phyloP scores from a whole-genome alignment of 2,113 vertebrate species.

The Taxidea taxus region DNA sequence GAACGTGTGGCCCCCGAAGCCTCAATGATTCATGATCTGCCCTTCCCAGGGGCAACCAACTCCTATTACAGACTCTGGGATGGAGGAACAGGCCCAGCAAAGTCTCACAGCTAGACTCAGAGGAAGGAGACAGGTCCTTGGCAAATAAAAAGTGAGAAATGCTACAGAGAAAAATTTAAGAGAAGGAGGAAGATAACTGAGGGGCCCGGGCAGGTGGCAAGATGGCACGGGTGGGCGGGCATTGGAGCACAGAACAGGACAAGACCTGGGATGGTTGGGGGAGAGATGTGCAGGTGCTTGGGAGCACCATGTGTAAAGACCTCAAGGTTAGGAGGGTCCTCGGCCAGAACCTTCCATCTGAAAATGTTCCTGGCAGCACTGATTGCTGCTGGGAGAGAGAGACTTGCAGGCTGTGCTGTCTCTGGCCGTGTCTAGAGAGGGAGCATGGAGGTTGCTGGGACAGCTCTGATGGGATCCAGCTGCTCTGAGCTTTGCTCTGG shows the following conservation, averaged over 20 bases:
- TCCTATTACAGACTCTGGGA: not conserved
- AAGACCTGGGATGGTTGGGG: rapidly evolving
- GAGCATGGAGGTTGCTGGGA: not conserved
- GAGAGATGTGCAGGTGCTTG: not conserved
- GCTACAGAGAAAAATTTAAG: not conserved
- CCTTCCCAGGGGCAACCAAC: not conserved
- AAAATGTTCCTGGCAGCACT: not conserved
- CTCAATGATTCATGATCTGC: not conserved
- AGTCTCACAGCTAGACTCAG: not conserved
- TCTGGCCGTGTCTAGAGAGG: not conserved
- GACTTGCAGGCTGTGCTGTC: not conserved
- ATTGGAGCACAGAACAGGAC: not conserved
- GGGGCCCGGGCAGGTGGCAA: not conserved
- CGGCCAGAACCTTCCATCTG: not conserved
- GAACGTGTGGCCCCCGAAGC: not conserved
- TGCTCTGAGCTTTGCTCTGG: not conserved
- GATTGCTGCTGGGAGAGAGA: not conserved
- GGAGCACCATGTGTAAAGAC: not conserved
- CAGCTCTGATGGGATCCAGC: not conserved
- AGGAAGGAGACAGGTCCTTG: not conserved
- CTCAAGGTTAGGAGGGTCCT: not conserved
- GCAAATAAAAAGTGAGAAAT: not conserved
- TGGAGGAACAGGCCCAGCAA: not conserved
- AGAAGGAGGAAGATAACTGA: not conserved
- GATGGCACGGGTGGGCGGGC: not conserved